Evolutionary conservation across 2,888 invertebrate genomes (phyloP), one percentile per base, ranked within the genome.

Genomic region (Crematogaster levior): DNA sequence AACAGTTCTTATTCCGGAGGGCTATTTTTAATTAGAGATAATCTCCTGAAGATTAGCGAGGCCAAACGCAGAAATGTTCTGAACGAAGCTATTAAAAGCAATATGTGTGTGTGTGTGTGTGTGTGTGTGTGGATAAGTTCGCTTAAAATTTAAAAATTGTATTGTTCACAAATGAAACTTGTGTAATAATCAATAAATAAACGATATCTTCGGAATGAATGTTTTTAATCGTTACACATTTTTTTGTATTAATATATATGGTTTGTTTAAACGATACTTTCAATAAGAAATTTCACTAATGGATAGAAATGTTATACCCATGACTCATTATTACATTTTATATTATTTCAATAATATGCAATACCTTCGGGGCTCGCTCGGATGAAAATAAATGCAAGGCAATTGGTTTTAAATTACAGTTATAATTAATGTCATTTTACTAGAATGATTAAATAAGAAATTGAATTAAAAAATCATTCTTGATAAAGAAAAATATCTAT

Each of bases 21-120:
- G 70, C 34, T 15, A 34, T 34, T 56, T 79, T 68, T 79, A 79
- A 79, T 79, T 70, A 56, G 34, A 70, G 40, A 43, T 79, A 68
- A 79, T 79, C 51, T 68, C 12, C 18, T 34, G 43, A 58, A 46
- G 43, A 79, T 56, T 63, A 53, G 56, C 77, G 70, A 30, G 53
- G 30, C 24, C 51, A 24, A 61, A 60, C 12, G 27, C 66, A 75
- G 24, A 43, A 51, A 24, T 40, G 4, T 51, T 53, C 40, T 77
- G 3, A 37, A 21, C 24, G 18, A n/a, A 56, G 53, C 34, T 24
- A 34, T 68, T 43, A 12, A 43, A 56, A 46, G 18, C n/a, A n/a
- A n/a, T n/a, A n/a, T n/a, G 30, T 18, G 21, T n/a, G n/a, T n/a
- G n/a, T n/a, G n/a, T n/a, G 15, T 6, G 56, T 48, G 18, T n/a